Percentiles rank a stretch among this genome's conserved stretches.
Evolutionary conservation across 2,888 invertebrate genomes (phyloP).

Genomic region (Brassicogethes aeneus): DNA sequence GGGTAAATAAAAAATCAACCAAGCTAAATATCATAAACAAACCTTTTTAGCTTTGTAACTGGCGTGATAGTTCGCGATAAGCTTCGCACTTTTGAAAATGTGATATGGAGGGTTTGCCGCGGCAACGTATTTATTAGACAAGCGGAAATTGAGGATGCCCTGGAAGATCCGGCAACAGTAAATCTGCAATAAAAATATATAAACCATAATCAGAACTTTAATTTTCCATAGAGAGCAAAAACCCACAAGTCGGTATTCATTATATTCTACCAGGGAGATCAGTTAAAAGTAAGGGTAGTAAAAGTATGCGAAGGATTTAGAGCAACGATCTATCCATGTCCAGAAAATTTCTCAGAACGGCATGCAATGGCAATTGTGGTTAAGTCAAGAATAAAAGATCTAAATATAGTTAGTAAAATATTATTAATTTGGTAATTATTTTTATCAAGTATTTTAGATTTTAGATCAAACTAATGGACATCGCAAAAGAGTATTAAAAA

Average conservation of each 20-base stretch:
- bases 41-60: conserved; percentile 87
- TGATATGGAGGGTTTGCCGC: conserved; percentile 96
- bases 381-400: conserved; percentile 96
- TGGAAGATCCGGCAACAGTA: conserved; percentile 90
- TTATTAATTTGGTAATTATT: background rate
- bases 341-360: conserved; percentile 92
- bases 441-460: conserved; percentile 50
- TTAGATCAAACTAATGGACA: conserved; percentile 97
- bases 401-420: conserved; percentile 62
- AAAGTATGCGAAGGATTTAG: conserved; percentile 99
- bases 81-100: conserved; percentile 91
- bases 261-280: conserved; percentile 97
- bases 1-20: too few relatives aligned
- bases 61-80: conserved; percentile 94
- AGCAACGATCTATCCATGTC: conserved; percentile 96
- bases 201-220: conserved; percentile 3
- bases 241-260: conserved; percentile 97
- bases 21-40: background rate
- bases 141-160: conserved; percentile 86
- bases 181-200: conserved; percentile 33
- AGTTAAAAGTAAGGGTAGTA: conserved; percentile 91
- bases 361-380: conserved; percentile 98
- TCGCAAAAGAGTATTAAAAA: conserved; percentile 91
- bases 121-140: conserved; percentile 95
- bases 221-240: conserved; percentile 72